Conservation (phyloP, 2,797 vertebrate genomes). For the Dallia pectoralis region DNA sequence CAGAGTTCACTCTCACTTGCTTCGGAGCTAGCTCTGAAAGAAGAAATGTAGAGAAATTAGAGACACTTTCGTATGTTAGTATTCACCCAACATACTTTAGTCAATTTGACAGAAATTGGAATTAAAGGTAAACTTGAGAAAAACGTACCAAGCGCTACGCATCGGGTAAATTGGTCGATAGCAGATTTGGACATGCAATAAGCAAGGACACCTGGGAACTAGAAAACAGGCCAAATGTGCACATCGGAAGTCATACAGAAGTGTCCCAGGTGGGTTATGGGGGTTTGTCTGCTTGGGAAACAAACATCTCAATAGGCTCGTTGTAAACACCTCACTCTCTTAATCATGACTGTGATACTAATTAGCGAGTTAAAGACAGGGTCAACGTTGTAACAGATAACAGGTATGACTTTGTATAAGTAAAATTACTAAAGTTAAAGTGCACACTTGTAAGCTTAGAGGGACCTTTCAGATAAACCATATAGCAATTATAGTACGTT, state of each 20-base stretch:
- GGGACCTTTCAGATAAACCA: too few relatives aligned
- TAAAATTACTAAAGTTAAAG: too few relatives aligned
- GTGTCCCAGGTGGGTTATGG: background rate
- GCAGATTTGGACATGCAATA: slow-evolving; percentile 85
- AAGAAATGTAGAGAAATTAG: background rate
- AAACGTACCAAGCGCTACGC: slow-evolving; percentile 72
- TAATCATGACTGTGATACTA: background rate
- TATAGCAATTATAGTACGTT: too few relatives aligned
- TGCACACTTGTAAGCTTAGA: too few relatives aligned
- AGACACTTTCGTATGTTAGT: background rate
- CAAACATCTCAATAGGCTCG: background rate
- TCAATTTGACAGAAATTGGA: background rate
- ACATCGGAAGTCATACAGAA: background rate
- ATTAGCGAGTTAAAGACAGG: background rate
- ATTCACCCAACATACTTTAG: background rate
- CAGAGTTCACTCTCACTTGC: slow-evolving; percentile 81
- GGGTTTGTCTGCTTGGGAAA: background rate
- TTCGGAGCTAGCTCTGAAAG: slow-evolving; percentile 77
- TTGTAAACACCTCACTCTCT: background rate
- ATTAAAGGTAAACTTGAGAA: background rate
- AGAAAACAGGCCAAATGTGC: slow-evolving; percentile 6
- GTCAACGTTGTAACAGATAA: background rate
- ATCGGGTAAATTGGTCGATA: slow-evolving; percentile 81
- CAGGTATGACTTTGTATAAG: background rate
- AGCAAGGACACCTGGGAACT: slow-evolving; percentile 82